Evolutionary conservation across 2,888 invertebrate genomes (phyloP), one percentile per base, ranked within the genome.

Genomic region (Crematogaster levior): DNA sequence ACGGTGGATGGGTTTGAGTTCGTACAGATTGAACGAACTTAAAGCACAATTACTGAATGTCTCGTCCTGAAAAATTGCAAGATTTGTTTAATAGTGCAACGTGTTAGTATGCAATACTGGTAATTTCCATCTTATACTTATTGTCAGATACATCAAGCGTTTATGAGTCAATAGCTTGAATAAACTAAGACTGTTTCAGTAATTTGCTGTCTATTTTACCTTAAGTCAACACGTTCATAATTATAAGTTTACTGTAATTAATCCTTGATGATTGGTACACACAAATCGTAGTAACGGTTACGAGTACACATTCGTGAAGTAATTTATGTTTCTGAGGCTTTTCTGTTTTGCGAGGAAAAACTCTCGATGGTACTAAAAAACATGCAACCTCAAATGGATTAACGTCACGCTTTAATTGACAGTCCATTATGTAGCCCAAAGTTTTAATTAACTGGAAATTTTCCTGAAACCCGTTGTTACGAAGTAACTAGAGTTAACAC

Each of bases 371-470:
- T 30, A 66, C 40, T 18, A 24, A 30, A 75, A 63, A 63, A 68
- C 21, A 58, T 21, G 18, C 56, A 43, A 56, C 70, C 56, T 15
- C 77, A 70, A 77, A 77, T 77, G 77, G 77, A 77, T 68, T 77
- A 77, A 77, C 77, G 77, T 77, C 77, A 68, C 24, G 53, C 21
- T 79, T 79, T 79, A 79, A 79, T 79, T 79, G 77, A 79, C 77
- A 79, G 77, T 79, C 77, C 70, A 79, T 79, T 79, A 68, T 56
- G 70, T 70, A 56, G 70, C 21, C 34, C 18, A 43, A 79, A 79
- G 77, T 79, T 79, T 79, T 79, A 79, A 79, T 79, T 79, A 79
- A 79, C 70, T 68, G 43, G 43, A 68, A 58, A 79, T 79, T 79
- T 79, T 56, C 43, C 18, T 56, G 43, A 48, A 65, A 43, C n/a